Base-by-base conservation (phyloP, 1,140 invertebrate species). In the Colletes gigas region DNA sequence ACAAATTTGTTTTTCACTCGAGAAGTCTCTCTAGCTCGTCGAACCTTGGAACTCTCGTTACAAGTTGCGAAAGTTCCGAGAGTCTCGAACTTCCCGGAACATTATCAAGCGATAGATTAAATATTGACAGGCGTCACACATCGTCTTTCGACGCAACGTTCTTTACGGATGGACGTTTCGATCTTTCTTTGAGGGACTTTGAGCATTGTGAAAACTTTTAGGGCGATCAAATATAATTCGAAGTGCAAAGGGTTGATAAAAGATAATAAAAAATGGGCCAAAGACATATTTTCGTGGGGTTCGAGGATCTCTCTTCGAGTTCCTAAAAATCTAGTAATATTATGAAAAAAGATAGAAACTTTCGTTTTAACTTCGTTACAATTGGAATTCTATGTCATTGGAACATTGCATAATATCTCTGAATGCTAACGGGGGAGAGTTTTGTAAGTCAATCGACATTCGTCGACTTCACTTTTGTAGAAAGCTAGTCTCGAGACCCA, bases 41-140 rank as follows among this genome's bases (percentile, higher is more conserved):
- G 19, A 68, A 9, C 54, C 54, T 47, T 47, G 44, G 6, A 47
- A 47, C 6, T 47, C 4, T 55, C 54, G 54, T 15, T 55, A 55
- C 54, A 55, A 39, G 55, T 2, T 60, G 17, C 44, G 41, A 66
- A 67, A 67, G 65, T 50, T 67, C 4, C 44, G 21, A 30, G 3
- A 17, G 3, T 50, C 0, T 47, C 4, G 10, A 30, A 39, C 41
- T 72, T n/a, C 19, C 14, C n/a, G 30, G 47, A 71, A 70, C 3
- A 14, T n/a, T 73, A 72, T 72, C 67, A 14, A 30, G 30, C 30
- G 30, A 30, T 30, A 2, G 30, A 30, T 67, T 63, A 66, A 59
- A 77, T 83, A 77, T 83, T 83, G 59, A 68, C 73, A 19, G 17
- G 44, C 1, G 21, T 63, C 19, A 54, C 54, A n/a, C 55, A 62